Base-by-base conservation (phyloP, 92 coral and sea anemone genomes). In the Palythoa grandiflora region DNA sequence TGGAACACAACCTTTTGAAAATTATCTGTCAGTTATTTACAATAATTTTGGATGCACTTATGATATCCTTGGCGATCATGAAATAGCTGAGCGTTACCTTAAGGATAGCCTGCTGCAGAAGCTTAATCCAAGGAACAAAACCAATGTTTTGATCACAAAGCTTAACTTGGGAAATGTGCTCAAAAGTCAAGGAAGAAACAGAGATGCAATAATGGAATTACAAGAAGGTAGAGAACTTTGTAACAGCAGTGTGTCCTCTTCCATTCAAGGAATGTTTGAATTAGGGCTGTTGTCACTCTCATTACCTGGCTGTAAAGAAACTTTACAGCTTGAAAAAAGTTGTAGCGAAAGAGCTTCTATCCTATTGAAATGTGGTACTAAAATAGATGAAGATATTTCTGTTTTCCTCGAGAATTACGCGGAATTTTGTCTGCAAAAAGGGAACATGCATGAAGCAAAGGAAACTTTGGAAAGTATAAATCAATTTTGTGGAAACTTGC, bases 1-100 rank as follows among this genome's bases (percentile, higher is more conserved):
- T 66, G 72, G 72, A 40, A 20, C 57, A n/a, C 57, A 16, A 6
- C 36, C 65, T 76, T 21, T 76, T 21, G 65, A 19, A 5, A 48
- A 8, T 39, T 48, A 76, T 15, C 17, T 77, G 51, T 40, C 66
- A 21, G 65, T 21, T 50, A 52, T 78, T 19, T 17, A 12, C 59
- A 55, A 78, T 63, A 78, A 78, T 37, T 28, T 78, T 13, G 83
- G 83, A 38, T 44, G 83, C 28, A 78, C 16, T 54, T 13, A 54
- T 57, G 50, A 55, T 5, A 57, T 3, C 9, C 68, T 57, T 57
- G 83, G 83, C 1, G 10, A 28, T 6, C 55, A 78, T 20, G 38
- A 16, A 21, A 60, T 15, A 78, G 70, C 83, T 9, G 71, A 57
- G 19, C 52, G 36, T 36, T 7, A 16, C 8, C 38, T 78, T 54